Evolutionary conservation across 2,888 invertebrate species (phyloP).

Genomic region (Drosophila fungiperda): DNA sequence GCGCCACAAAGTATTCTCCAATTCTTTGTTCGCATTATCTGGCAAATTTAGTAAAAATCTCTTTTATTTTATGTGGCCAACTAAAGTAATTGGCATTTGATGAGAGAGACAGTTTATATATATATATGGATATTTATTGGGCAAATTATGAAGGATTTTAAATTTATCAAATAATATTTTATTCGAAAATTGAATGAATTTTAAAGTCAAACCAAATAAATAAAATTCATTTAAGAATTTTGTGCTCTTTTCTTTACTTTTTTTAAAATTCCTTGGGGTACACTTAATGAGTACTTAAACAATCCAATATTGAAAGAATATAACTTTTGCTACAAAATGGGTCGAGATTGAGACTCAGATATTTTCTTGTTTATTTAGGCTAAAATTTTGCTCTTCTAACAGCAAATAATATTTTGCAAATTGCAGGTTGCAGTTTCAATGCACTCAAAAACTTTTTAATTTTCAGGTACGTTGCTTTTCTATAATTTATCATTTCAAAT

Average conservation of each 20-base stretch:
- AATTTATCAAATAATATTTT: not conserved
- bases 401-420: not conserved
- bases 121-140: not conserved
- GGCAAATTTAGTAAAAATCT: slow-evolving; percentile 41
- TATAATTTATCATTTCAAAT: slow-evolving; percentile 13
- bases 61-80: slow-evolving; percentile 44
- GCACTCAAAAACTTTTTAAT: slow-evolving; percentile 5
- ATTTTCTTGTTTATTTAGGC: not conserved
- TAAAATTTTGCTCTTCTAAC: not conserved
- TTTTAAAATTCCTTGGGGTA: not conserved
- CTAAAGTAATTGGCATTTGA: slow-evolving; percentile 17
- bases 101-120: not conserved
- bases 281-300: not conserved
- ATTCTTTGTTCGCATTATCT: slow-evolving; percentile 26
- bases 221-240: not conserved
- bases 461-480: not conserved
- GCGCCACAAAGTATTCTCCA: slow-evolving; percentile 18
- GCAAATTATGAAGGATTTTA: not conserved
- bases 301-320: not conserved
- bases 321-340: not conserved
- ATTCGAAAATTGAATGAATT: not conserved
- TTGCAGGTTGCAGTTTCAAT: slow-evolving; percentile 7
- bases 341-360: not conserved
- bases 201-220: not conserved
- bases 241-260: not conserved